These are phyloP conservation scores for Etheostoma spectabile DNA, from an alignment of 2,113 vertebrate species.

Conservation along the genomic window DNA sequence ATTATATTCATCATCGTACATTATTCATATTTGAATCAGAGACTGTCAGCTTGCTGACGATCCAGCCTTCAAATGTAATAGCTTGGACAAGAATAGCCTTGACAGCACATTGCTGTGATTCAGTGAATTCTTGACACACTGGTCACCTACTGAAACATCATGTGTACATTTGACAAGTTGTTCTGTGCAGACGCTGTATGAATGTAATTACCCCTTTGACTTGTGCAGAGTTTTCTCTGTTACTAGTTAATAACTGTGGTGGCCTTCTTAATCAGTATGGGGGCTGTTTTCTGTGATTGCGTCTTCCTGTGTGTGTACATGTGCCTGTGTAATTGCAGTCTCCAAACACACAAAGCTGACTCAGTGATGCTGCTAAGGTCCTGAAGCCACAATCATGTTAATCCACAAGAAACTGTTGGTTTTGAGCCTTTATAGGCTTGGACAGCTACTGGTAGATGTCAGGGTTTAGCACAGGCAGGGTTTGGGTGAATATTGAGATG, in stretches of 20 bases:
- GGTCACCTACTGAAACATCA: conserved; percentile 42
- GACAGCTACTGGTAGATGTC: conserved; percentile 3
- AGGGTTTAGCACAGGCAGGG: neutral
- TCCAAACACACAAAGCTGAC: conserved; percentile 27
- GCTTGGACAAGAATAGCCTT: conserved; percentile 75
- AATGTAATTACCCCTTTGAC: conserved; percentile 54
- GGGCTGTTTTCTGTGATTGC: conserved; percentile 52
- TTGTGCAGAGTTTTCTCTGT: conserved; percentile 38
- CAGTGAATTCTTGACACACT: conserved; percentile 55
- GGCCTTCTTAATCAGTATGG: conserved; percentile 49
- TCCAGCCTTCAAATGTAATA: conserved; percentile 71
- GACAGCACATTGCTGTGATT: conserved; percentile 71
- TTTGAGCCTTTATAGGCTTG: neutral
- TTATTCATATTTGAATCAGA: conserved; percentile 82
- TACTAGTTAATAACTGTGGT: conserved; percentile 47
- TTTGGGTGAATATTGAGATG: neutral
- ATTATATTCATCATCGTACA: conserved; percentile 76
- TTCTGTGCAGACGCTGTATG: conserved; percentile 16
- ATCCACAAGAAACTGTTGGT: conserved; percentile 22
- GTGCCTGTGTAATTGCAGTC: conserved; percentile 11
- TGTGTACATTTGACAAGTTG: conserved; percentile 41
- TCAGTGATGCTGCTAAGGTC: conserved; percentile 39
- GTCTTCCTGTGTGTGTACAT: conserved; percentile 9
- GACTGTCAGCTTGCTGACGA: conserved; percentile 71
- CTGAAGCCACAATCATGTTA: conserved; percentile 21